A percentile compares a stretch with the other conserved stretches of the same genome.
Evolutionary conservation across 2,113 vertebrate species (phyloP).

Genomic region (Oenanthe melanoleuca): DNA sequence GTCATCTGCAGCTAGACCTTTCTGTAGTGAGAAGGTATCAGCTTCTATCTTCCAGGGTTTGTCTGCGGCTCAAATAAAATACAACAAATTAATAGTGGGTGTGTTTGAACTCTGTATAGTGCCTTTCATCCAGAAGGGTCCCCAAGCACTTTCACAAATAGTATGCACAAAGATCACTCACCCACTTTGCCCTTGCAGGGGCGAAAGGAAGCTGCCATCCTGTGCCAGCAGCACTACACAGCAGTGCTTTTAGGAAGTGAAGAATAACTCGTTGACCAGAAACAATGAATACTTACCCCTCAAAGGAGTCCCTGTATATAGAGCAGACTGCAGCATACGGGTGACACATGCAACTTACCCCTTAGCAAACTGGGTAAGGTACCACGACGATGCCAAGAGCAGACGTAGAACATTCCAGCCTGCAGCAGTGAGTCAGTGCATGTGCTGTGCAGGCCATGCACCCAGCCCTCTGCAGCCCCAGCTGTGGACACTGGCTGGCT

Average conservation of each 20-base stretch:
- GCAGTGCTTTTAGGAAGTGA: slow-evolving; percentile 54
- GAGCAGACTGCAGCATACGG: neutral
- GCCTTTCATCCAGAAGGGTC: slow-evolving; percentile 24
- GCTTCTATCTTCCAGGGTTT: neutral
- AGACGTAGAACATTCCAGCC: accelerated
- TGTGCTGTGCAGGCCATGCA: neutral
- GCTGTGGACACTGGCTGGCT: neutral
- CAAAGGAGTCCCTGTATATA: neutral
- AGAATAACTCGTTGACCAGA: slow-evolving; percentile 53
- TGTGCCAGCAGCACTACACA: slow-evolving; percentile 57
- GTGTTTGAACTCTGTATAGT: neutral
- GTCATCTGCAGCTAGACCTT: neutral
- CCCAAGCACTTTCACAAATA: slow-evolving; percentile 14
- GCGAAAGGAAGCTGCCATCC: slow-evolving; percentile 62
- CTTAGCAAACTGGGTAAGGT: neutral
- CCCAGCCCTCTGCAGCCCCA: accelerated
- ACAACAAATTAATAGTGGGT: neutral
- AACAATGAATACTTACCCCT: slow-evolving; percentile 33
- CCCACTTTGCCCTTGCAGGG: neutral
- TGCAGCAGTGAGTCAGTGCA: neutral
- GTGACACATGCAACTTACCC: neutral
- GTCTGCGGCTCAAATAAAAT: neutral
- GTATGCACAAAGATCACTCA: slow-evolving; percentile 45
- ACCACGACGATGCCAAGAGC: accelerated
- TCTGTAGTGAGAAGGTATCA: neutral